These are phyloP conservation scores for Oscheius myriophilus DNA, from an alignment of 2,888 invertebrate genomes.

Conservation along the genomic window DNA sequence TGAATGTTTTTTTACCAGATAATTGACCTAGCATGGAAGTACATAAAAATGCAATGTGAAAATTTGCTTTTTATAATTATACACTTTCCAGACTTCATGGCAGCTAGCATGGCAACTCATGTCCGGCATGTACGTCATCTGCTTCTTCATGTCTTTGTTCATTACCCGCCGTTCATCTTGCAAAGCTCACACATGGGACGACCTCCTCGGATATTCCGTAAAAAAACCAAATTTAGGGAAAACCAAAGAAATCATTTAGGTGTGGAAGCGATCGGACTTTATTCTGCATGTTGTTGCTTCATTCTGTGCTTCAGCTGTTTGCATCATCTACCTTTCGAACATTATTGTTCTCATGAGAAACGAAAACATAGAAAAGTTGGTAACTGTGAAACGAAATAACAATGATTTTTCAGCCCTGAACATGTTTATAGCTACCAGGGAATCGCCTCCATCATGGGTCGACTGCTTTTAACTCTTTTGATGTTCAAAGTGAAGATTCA, in stretches of 20 bases:
- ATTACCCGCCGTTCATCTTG: slow-evolving; percentile 39
- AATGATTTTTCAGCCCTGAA: slow-evolving; percentile 41
- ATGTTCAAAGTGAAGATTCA: slow-evolving; percentile 40
- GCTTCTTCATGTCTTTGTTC: slow-evolving; percentile 43
- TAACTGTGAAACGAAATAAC: not conserved
- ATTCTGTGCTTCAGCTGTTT: slow-evolving; percentile 45
- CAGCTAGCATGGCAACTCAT: slow-evolving; percentile 39
- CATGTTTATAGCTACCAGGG: slow-evolving; percentile 51
- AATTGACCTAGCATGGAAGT: no score
- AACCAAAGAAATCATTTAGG: slow-evolving; percentile 28
- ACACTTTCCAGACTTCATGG: slow-evolving; percentile 37
- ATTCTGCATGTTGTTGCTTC: slow-evolving; percentile 42
- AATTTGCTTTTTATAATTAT: slow-evolving; percentile 1
- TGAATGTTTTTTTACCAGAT: no score
- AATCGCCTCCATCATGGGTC: slow-evolving; percentile 47
- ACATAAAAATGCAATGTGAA: not conserved
- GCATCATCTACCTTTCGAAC: slow-evolving; percentile 50
- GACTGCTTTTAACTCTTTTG: slow-evolving; percentile 35
- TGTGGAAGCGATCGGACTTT: slow-evolving; percentile 48
- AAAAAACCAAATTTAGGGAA: not conserved
- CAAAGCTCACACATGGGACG: slow-evolving; percentile 30
- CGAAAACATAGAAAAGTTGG: slow-evolving; percentile 44
- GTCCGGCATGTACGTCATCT: slow-evolving; percentile 39
- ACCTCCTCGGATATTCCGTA: slow-evolving; percentile 36
- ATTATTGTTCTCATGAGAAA: slow-evolving; percentile 45